Evolutionary conservation across 2,113 vertebrate species (phyloP), one percentile per base, ranked within the genome.

Genomic region (Tachysurus fulvidraco): DNA sequence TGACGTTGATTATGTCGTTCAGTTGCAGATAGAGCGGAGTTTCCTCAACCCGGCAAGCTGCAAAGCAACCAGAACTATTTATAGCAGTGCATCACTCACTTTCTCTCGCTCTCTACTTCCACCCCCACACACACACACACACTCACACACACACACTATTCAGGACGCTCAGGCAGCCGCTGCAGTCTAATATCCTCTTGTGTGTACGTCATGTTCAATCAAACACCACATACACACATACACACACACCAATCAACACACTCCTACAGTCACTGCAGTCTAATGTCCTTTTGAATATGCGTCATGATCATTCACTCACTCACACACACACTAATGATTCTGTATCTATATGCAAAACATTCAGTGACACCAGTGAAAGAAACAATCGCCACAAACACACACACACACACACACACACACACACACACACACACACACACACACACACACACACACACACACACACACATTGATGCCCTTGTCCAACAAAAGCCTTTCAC

Each of bases 41-140:
- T 89, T 88, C 65, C 81, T 83, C 67, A 89, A 76, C 73, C 73
- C 67, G 59, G 73, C 79, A 80, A 74, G 74, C 81, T 88, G 87
- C 81, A 86, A 82, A 90, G 82, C 87, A 88, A 86, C 81, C 82
- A 86, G 67, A 80, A 83, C 82, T 90, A 90, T 90, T 88, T 88
- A 86, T 88, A 88, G 86, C 62, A 76, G 52, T 55, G 52, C 65
- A 36, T 84, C 46, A 81, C 41, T 85, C 69, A 64, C 84, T 79
- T 14, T 81, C 60, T 74, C 55, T 81, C 54, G 19, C 80, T 81
- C 82, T 87, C 85, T 79, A 69, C 84, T 71, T 87, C 52, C 55
- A 83, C 79, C 81, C 85, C 83, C 80, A 60, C 67, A 74, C 81
- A 80, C 57, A 54, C 73, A 64, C 76, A 65, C 52, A 65, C 78